A percentile compares a stretch with the other conserved stretches of the same genome.
phyloP scores from a whole-genome alignment of 2,888 invertebrate species.

The Urechis unicinctus region DNA sequence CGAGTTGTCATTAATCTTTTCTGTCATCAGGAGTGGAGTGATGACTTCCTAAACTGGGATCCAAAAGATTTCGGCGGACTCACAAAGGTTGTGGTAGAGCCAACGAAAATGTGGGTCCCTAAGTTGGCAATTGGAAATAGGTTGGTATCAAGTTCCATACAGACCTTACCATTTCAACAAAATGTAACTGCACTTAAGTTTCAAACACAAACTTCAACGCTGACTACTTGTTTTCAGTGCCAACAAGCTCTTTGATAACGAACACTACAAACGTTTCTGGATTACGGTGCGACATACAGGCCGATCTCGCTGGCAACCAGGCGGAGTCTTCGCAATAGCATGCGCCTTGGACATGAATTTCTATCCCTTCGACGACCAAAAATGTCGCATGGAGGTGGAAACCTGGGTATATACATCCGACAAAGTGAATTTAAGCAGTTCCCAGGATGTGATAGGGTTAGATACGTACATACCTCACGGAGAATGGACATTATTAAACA shows the following conservation, averaged over 20 bases:
- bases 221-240: constrained; percentile 10
- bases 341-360: constrained; percentile 13
- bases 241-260: constrained; percentile 14
- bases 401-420: constrained; percentile 25
- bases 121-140: constrained; percentile 16
- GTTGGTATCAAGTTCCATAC: constrained; percentile 2
- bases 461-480: constrained; percentile 25
- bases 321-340: constrained; percentile 14
- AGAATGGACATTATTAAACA: constrained; percentile 26
- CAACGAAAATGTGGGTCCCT: constrained; percentile 12
- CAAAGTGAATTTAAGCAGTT: constrained; percentile 18
- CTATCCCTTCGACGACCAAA: constrained; percentile 15
- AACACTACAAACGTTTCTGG: constrained; percentile 17
- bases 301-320: constrained; percentile 14
- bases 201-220: too few species aligned
- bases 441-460: constrained; percentile 6
- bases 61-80: constrained; percentile 9
- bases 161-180: background rate
- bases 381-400: constrained; percentile 17
- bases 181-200: too few species aligned
- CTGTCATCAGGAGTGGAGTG: constrained; percentile 12
- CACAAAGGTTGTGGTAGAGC: constrained; percentile 4
- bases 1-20: background rate
- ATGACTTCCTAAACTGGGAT: constrained; percentile 16
- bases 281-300: constrained; percentile 14